Base-by-base conservation (phyloP, 1,140 invertebrate species). In the Drosophila grimshawi region DNA sequence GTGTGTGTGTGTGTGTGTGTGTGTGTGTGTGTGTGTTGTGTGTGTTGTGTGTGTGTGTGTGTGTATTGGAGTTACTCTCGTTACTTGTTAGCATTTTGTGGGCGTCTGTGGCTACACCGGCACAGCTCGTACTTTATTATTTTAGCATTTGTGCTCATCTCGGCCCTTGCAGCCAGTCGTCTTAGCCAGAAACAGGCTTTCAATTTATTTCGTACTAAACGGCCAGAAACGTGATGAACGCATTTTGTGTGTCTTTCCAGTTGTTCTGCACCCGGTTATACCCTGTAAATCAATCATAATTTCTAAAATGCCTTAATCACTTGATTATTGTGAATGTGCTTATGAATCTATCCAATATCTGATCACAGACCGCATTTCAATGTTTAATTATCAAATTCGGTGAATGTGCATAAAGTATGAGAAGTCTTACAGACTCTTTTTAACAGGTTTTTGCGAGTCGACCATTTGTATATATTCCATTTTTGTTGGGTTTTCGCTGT, bases 71-170 rank as follows among this genome's bases (percentile, higher is more conserved):
- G 62, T 68, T 68, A 51, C 57, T 49, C 66, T 68, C 66, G 48
- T 74, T 59, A 81, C 79, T 81, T 82, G 80, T 83, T 83, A 82
- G 80, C 80, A 67, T 80, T 83, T 85, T 62, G 81, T 83, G 81
- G 80, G 80, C 81, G 80, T 85, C 76, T 72, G 52, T 48, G 55
- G 57, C 61, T 62, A 33, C 60, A 62, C 43, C 46, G 37, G 49
- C 49, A 3, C 61, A 41, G 52, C 52, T 64, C 51, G 45, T 67
- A 59, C 55, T 59, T 67, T 67, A 67, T 67, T 67, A 67, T 67
- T 67, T 67, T 19, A 67, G 35, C 68, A 56, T 64, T 57, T 43
- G 53, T 51, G 45, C 30, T 63, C 53, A 49, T 64, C 60, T 33
- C 48, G 29, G 27, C n/a, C 53, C 39, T 59, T 53, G 39, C 41